Evolutionary conservation across 2,888 invertebrate genomes (phyloP).

Genomic region (Plebejus anna): DNA sequence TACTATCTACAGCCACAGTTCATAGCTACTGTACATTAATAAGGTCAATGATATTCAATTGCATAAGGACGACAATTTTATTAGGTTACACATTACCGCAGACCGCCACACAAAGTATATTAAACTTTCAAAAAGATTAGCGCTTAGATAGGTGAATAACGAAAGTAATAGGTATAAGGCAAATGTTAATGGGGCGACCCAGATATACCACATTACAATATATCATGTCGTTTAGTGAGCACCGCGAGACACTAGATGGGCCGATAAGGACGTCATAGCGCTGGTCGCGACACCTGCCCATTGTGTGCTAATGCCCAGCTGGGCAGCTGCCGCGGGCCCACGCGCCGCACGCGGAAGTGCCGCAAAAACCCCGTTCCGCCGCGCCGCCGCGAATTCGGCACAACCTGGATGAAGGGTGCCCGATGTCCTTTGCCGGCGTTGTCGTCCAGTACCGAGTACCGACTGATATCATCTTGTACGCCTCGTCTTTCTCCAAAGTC

Average conservation of each 20-base stretch:
- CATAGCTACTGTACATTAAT: too few relatives aligned
- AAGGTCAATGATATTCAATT: not conserved
- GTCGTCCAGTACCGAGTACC: too few relatives aligned
- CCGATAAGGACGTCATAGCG: not conserved
- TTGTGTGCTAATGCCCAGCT: conserved; percentile 42
- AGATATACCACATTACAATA: not conserved
- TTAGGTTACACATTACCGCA: not conserved
- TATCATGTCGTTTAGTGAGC: conserved; percentile 10
- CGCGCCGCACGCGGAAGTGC: conserved; percentile 9
- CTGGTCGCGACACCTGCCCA: conserved; percentile 39
- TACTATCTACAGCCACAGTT: too few relatives aligned
- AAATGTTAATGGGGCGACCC: conserved; percentile 2
- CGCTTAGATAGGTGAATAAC: not conserved
- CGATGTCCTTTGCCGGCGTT: not conserved
- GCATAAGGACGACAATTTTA: not conserved
- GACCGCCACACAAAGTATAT: not conserved
- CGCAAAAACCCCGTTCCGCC: conserved; percentile 9
- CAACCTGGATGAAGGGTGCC: not conserved
- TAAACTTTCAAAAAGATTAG: not conserved
- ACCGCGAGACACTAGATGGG: conserved; percentile 3
- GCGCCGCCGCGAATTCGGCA: not conserved
- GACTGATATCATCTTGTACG: too few relatives aligned
- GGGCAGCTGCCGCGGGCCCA: conserved; percentile 18
- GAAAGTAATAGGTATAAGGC: not conserved
- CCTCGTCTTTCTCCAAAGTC: too few relatives aligned